phyloP scores from a whole-genome alignment of 2,888 invertebrate genomes.

The Atethmia centrago region DNA sequence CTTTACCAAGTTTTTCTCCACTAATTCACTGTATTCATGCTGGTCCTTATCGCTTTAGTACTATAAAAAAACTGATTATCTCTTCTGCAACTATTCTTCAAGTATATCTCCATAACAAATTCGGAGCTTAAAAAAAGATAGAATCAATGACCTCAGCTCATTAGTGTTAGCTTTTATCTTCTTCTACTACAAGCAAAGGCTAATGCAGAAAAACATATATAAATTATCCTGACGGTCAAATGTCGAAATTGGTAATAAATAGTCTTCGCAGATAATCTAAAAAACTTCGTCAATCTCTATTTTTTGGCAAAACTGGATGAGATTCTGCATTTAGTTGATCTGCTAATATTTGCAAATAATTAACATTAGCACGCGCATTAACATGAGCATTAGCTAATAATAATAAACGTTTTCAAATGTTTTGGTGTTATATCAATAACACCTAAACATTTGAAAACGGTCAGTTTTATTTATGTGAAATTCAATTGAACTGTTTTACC shows the following conservation, averaged over 20 bases:
- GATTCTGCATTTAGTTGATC: neutral
- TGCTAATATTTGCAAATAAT: no score
- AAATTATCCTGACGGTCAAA: slow-evolving; percentile 11
- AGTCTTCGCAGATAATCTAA: slow-evolving; percentile 4
- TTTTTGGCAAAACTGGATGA: neutral
- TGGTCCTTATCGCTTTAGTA: neutral
- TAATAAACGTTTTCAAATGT: no score
- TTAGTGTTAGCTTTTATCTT: slow-evolving; percentile 38
- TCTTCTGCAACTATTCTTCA: slow-evolving; percentile 1
- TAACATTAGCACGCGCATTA: no score
- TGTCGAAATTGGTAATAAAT: slow-evolving; percentile 19
- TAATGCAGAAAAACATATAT: slow-evolving; percentile 15
- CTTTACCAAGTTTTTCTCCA: neutral
- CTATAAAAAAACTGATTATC: neutral
- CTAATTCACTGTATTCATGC: neutral
- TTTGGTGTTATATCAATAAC: no score
- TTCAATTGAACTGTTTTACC: neutral
- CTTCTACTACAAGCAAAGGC: slow-evolving; percentile 37
- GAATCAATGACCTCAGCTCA: slow-evolving; percentile 37
- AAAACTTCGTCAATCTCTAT: neutral
- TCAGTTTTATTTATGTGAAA: no score
- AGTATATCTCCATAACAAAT: slow-evolving; percentile 20
- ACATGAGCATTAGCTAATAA: no score
- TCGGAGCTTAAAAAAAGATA: slow-evolving; percentile 24
- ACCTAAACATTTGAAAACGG: neutral